Evolutionary conservation across 2,888 invertebrate genomes (phyloP), one percentile per base, ranked within the genome.

Genomic region (Gari tellinella): DNA sequence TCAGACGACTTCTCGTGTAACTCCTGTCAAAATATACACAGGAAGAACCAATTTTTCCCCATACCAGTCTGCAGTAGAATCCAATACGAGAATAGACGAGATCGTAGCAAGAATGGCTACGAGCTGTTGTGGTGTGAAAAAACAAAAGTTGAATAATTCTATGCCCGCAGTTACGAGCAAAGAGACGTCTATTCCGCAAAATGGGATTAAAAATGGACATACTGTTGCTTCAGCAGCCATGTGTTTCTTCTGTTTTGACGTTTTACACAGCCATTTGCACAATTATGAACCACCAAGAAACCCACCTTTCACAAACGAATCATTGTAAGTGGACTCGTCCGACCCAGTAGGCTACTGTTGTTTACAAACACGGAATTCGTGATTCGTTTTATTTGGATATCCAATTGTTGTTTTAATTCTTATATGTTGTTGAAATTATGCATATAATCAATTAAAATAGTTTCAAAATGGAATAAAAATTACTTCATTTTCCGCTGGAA

Each of bases 191-290:
- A 89, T 88, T 66, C 89, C 91, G 80, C 89, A 89, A 40, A 89
- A 88, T 64, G 83, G 83, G 74, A 79, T 87, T 70, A 88, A 87
- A 76, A 88, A 89, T 85, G 88, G 89, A 61, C 86, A 89, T 70
- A 85, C 88, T 7, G 89, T 90, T 49, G 86, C 91, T 41, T 81
- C 86, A 67, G 84, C 90, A 43, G 98, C 99, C 93, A 99, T 99
- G 99, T 98, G 98, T 92, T 97, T 96, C 94, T 99, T 96, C 94
- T 99, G 99, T 94, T 99, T 99, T 94, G 99, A 99, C 94, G 98
- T 99, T 88, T 95, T 99, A 84, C 96, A 98, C 93, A 95, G 96
- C 93, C 97, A 98, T 93, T 94, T 99, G 90, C 96, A 98, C 93
- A 96, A 96, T 92, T 94, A 96, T 92, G 97, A 98, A 86, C 96